Percentiles rank a stretch among this genome's conserved stretches.
These are phyloP conservation scores for Enteromius afrohamiltoni DNA, from an alignment of 2,797 vertebrate genomes.

Conservation along the genomic window DNA sequence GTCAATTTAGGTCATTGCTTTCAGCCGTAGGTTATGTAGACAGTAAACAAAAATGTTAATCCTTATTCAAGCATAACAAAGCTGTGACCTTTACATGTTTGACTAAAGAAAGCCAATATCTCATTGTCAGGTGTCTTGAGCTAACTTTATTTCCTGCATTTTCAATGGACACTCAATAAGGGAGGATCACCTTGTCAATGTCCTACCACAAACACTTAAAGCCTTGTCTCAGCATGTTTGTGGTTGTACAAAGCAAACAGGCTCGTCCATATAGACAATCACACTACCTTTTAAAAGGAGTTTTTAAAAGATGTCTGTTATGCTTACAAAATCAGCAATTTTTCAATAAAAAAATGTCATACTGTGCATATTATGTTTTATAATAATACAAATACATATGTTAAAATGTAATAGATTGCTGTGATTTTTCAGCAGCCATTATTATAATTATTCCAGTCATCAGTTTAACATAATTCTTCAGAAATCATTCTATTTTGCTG, in stretches of 20 bases:
- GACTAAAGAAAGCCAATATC: constrained; percentile 1
- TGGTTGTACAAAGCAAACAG: not conserved
- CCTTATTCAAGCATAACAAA: constrained; percentile 16
- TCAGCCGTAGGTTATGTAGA: not conserved
- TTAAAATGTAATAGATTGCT: not conserved
- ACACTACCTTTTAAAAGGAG: not conserved
- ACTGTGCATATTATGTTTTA: not conserved
- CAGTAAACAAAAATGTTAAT: constrained; percentile 2
- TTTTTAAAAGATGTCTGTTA: not conserved
- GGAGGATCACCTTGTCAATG: constrained; percentile 24
- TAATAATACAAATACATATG: not conserved
- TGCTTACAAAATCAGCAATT: not conserved
- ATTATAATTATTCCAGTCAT: not conserved
- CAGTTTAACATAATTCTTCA: not conserved
- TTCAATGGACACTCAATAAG: constrained; percentile 7
- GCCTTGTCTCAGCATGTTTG: constrained; percentile 29
- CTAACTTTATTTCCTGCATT: constrained; percentile 30
- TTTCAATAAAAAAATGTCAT: not conserved
- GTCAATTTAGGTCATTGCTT: constrained; percentile 1
- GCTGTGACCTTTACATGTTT: constrained; percentile 31
- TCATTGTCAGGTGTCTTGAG: constrained; percentile 23
- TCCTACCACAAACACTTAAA: constrained; percentile 16
- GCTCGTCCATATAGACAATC: not conserved
- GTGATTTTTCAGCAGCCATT: not conserved
- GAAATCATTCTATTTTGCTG: not conserved